Base-by-base conservation (phyloP, 2,113 vertebrate species). In the Erythrolamprus reginae region DNA sequence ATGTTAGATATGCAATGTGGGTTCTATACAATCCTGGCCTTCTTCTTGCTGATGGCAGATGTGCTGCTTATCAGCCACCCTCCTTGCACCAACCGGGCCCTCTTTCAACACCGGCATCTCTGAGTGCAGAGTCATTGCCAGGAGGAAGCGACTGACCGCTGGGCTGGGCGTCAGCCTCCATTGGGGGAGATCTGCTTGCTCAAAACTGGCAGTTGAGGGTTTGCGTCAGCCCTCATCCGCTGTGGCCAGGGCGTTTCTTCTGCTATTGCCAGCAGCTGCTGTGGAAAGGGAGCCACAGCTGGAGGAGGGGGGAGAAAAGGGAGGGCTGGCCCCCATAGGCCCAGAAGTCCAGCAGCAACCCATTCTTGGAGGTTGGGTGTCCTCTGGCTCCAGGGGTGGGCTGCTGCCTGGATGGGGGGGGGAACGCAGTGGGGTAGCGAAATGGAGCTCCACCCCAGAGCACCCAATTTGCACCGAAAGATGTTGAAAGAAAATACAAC, bases 131-230 rank as follows among this genome's bases (percentile, higher is more conserved):
- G 95, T 92, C 95, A 90, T 65, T 33, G 52, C 28, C 82, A 0
- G 89, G 50, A 93, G 95, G 95, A 96, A 96, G 96, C 94, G 0
- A 0, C 0, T 86, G 92, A 95, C 96, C 93, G 2, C 92, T 1
- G 28, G 55, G 2, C 92, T 1, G 28, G 55, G 86, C 88, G 82
- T 55, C 56, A 45, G 93, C 89, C 90, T n/a, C 0, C 58, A 92
- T 77, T 47, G 9, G n/a, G 0, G 0, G 2, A 15, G 2, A 15
- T 89, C 0, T 5, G 1, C 82, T 96, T 96, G 93, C 96, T 92
- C 93, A 96, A 96, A 93, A 93, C 61, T 86, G 93, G 87, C 96
- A 92, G 96, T 96, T 96, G 84, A 86, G n/a, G 47, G 92, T 82
- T 96, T 96, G 56, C 96, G 94, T 88, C 95, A 96, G 92, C 82